A percentile compares a stretch with the other conserved stretches of the same genome.
Conservation (phyloP, 2,888 invertebrate genomes). For the Trilocha varians region DNA sequence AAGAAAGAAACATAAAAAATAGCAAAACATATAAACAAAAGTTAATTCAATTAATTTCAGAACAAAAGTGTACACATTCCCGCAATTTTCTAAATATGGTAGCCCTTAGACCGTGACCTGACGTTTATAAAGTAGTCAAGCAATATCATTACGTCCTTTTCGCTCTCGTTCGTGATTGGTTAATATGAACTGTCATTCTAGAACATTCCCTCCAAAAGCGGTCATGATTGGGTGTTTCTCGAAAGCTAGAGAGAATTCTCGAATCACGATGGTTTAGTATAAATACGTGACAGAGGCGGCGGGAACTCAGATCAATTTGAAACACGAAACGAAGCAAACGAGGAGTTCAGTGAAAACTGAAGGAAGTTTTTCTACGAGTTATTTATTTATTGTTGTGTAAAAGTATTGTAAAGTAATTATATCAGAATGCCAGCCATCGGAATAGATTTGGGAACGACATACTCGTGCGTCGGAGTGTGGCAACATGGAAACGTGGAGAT, state of each 20-base stretch:
- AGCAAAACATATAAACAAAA: no score
- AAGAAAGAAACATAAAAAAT: no score
- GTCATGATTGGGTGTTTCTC: conserved; percentile 33
- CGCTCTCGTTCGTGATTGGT: conserved; percentile 29
- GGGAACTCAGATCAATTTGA: conserved; percentile 48
- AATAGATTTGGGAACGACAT: conserved; percentile 73
- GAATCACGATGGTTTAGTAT: conserved; percentile 37
- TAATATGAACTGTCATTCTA: conserved; percentile 17
- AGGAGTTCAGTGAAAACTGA: conserved; percentile 37
- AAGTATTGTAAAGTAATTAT: conserved; percentile 4
- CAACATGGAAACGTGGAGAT: conserved; percentile 82
- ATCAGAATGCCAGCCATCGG: conserved; percentile 67
- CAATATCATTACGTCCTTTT: conserved; percentile 13
- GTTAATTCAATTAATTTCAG: no score
- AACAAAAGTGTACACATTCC: no score
- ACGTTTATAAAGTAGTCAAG: not conserved
- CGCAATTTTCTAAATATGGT: no score
- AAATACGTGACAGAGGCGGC: conserved; percentile 33
- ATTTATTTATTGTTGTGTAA: conserved; percentile 1
- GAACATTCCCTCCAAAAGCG: conserved; percentile 26
- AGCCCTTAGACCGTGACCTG: no score
- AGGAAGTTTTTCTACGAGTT: conserved; percentile 20
- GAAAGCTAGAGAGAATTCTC: conserved; percentile 33
- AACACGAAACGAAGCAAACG: conserved; percentile 38
- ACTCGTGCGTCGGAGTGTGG: conserved; percentile 70